These are phyloP conservation scores for Drosophila rubida DNA, from an alignment of 2,888 invertebrate species.

Conservation along the genomic window DNA sequence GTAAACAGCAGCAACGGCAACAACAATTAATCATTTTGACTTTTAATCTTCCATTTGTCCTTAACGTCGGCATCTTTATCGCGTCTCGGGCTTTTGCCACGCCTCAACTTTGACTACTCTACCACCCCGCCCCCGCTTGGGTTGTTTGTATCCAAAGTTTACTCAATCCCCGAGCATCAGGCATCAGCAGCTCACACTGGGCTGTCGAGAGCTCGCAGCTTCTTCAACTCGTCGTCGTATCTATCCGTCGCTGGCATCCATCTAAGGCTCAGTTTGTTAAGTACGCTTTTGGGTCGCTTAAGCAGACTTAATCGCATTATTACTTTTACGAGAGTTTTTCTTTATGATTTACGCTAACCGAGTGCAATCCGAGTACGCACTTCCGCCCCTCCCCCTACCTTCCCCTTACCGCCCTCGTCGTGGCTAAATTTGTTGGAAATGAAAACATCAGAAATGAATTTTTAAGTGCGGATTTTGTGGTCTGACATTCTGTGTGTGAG, in stretches of 20 bases:
- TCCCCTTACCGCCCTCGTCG: slow-evolving; percentile 5
- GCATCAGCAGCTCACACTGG: neutral
- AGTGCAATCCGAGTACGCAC: slow-evolving; percentile 44
- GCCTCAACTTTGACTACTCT: slow-evolving; percentile 38
- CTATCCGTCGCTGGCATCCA: slow-evolving; percentile 48
- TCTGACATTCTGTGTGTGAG: slow-evolving; percentile 47
- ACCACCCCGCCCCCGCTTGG: slow-evolving; percentile 7
- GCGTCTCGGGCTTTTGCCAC: slow-evolving; percentile 52
- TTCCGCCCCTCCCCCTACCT: neutral
- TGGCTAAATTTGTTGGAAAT: slow-evolving; percentile 63
- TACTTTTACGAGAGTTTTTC: slow-evolving; percentile 74
- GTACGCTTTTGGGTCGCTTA: slow-evolving; percentile 72
- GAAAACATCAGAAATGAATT: slow-evolving; percentile 70
- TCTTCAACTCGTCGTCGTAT: slow-evolving; percentile 39
- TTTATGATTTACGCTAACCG: slow-evolving; percentile 66
- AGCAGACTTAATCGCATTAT: slow-evolving; percentile 74
- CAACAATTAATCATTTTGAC: slow-evolving; percentile 72
- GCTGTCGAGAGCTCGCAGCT: slow-evolving; percentile 9
- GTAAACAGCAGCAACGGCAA: slow-evolving; percentile 31
- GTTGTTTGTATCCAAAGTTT: slow-evolving; percentile 64
- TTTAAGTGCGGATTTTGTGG: slow-evolving; percentile 69
- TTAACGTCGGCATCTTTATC: slow-evolving; percentile 61
- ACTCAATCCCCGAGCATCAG: slow-evolving; percentile 31
- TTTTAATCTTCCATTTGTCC: slow-evolving; percentile 74
- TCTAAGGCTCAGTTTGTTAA: slow-evolving; percentile 67